Evolutionary conservation across 2,888 invertebrate genomes (phyloP).

Genomic region (Pogonocherus hispidulus): DNA sequence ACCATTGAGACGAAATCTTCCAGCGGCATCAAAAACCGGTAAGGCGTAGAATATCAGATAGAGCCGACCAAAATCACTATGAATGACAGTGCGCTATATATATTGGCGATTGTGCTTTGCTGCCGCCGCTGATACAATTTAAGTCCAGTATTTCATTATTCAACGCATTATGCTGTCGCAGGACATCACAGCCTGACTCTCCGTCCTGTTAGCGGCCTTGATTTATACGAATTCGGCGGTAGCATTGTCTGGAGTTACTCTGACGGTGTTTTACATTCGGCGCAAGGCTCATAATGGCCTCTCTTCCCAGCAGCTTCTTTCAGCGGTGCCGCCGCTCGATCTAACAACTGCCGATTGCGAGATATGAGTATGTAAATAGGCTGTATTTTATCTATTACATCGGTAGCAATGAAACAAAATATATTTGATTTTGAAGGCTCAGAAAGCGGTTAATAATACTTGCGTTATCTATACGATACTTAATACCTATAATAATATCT

Average conservation of each 20-base stretch:
- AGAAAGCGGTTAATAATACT: background rate
- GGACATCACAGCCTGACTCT: conserved; percentile 62
- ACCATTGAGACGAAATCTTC: conserved; percentile 21
- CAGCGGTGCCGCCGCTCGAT: conserved; percentile 40
- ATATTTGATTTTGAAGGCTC: background rate
- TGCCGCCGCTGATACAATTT: conserved; percentile 63
- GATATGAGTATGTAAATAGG: conserved; percentile 38
- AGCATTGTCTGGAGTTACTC: conserved; percentile 60
- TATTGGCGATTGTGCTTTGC: conserved; percentile 48
- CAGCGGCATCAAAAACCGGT: conserved; percentile 23
- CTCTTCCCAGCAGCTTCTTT: conserved; percentile 48
- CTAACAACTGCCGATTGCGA: conserved; percentile 36
- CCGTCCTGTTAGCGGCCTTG: conserved; percentile 66
- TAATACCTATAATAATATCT: too few relatives aligned
- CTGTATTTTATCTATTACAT: conserved; percentile 26
- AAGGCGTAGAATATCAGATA: conserved; percentile 28
- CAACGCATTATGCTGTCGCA: conserved; percentile 65
- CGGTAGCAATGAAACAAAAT: background rate
- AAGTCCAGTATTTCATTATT: conserved; percentile 67
- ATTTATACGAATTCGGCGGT: conserved; percentile 66
- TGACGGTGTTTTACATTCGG: conserved; percentile 57
- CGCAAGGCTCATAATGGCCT: conserved; percentile 57
- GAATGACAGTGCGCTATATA: conserved; percentile 60
- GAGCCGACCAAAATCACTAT: conserved; percentile 56
- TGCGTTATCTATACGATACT: background rate